phyloP scores from a whole-genome alignment of 2,113 vertebrate species.

The Ctenomys sociabilis region DNA sequence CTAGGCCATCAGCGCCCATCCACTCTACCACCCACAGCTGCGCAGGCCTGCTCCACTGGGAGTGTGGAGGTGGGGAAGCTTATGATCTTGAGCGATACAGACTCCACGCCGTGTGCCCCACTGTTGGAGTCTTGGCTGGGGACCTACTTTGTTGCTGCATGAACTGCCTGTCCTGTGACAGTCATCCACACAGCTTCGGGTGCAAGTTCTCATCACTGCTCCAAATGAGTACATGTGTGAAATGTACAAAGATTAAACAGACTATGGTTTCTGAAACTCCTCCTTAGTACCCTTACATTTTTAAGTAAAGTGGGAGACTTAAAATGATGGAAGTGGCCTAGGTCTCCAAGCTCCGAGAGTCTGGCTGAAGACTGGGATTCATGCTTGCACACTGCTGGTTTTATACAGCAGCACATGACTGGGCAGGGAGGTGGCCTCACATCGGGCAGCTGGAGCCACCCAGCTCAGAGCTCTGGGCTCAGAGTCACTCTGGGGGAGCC shows the following conservation, averaged over 20 bases:
- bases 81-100: fast-evolving
- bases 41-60: neutral
- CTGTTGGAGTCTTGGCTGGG: neutral
- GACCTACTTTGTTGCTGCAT: neutral
- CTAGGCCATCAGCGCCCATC: neutral
- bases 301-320: neutral
- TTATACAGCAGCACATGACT: too few species aligned
- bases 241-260: neutral
- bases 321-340: neutral
- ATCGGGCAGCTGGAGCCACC: neutral
- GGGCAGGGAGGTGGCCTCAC: too few species aligned
- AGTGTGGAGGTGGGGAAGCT: neutral
- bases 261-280: neutral
- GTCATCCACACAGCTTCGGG: neutral
- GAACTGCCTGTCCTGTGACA: neutral
- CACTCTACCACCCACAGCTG: neutral
- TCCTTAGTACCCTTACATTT: neutral
- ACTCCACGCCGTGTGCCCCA: neutral
- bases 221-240: neutral
- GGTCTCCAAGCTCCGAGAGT: neutral
- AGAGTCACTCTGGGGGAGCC: neutral
- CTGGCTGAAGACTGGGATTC: neutral
- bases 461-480: neutral
- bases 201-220: neutral
- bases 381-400: neutral